These are phyloP conservation scores for Drosophila truncata DNA, from an alignment of 1,140 invertebrate genomes.

Conservation along the genomic window DNA sequence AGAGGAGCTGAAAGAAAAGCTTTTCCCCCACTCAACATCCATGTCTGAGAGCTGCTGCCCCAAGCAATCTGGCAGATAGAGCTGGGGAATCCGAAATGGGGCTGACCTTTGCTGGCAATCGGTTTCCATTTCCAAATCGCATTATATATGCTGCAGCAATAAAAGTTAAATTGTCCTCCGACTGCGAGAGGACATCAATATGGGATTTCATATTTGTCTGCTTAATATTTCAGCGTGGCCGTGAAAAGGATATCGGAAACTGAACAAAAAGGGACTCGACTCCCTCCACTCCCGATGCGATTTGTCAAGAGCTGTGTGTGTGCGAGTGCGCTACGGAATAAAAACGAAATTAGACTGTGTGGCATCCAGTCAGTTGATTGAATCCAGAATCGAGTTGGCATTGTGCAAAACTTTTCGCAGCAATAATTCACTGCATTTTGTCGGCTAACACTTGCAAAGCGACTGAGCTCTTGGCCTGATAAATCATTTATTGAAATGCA, in stretches of 20 bases:
- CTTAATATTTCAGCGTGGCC: constrained; percentile 71
- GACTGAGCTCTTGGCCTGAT: constrained; percentile 12
- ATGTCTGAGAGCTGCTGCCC: constrained; percentile 53
- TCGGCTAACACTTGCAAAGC: constrained; percentile 9
- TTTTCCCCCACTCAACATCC: constrained; percentile 34
- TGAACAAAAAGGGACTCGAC: constrained; percentile 20
- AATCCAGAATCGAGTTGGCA: constrained; percentile 48
- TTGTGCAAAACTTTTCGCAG: constrained; percentile 41
- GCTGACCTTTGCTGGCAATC: constrained; percentile 78
- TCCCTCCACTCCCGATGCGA: constrained; percentile 16
- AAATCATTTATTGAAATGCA: constrained; percentile 55
- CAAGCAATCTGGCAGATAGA: constrained; percentile 37
- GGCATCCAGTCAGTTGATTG: constrained; percentile 50
- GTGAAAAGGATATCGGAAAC: constrained; percentile 61
- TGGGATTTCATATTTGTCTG: constrained; percentile 79
- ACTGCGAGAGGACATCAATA: constrained; percentile 58
- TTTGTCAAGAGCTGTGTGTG: constrained; percentile 24
- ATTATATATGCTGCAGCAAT: constrained; percentile 72
- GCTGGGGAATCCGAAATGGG: constrained; percentile 32
- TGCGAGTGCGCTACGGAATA: constrained; percentile 14
- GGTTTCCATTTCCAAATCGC: constrained; percentile 67
- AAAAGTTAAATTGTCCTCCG: constrained; percentile 76
- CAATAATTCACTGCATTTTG: constrained; percentile 41
- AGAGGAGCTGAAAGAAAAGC: constrained; percentile 44
- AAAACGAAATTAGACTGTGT: constrained; percentile 59